These are phyloP conservation scores for Climacteris rufus DNA, from an alignment of 2,113 vertebrate genomes.

Conservation along the genomic window DNA sequence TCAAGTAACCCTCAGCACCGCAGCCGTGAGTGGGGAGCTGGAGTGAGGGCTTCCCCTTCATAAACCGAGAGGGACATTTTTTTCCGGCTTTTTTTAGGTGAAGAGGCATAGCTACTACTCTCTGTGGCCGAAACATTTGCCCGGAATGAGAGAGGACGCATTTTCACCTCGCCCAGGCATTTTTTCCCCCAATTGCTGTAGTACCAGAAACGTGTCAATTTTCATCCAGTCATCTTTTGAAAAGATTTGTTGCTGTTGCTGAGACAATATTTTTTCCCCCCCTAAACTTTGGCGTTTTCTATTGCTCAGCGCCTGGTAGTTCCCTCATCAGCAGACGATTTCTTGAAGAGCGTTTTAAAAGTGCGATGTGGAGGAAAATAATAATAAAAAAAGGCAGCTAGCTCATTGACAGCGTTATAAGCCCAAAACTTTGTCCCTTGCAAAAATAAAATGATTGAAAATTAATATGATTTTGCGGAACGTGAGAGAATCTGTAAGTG, in stretches of 20 bases:
- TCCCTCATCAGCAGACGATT: not conserved
- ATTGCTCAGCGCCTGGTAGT: not conserved
- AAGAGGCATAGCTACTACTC: not conserved
- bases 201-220: not conserved
- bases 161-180: not conserved
- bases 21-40: not conserved
- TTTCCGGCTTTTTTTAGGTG: not conserved
- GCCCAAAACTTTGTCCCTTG: not conserved
- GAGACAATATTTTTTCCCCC: not conserved
- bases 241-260: not conserved
- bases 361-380: not conserved
- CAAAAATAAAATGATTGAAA: not conserved
- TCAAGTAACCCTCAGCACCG: not conserved
- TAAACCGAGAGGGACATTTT: not conserved
- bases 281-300: not conserved
- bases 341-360: not conserved
- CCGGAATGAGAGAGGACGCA: not conserved
- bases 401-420: not conserved
- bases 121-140: not conserved
- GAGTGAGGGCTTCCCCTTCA: not conserved
- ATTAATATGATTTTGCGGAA: not conserved
- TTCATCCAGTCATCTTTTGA: not conserved
- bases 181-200: not conserved
- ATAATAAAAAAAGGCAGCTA: not conserved
- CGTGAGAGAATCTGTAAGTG: not conserved